Base-by-base conservation (phyloP, 2,797 vertebrate genomes). In the Triplophysa bombifrons region DNA sequence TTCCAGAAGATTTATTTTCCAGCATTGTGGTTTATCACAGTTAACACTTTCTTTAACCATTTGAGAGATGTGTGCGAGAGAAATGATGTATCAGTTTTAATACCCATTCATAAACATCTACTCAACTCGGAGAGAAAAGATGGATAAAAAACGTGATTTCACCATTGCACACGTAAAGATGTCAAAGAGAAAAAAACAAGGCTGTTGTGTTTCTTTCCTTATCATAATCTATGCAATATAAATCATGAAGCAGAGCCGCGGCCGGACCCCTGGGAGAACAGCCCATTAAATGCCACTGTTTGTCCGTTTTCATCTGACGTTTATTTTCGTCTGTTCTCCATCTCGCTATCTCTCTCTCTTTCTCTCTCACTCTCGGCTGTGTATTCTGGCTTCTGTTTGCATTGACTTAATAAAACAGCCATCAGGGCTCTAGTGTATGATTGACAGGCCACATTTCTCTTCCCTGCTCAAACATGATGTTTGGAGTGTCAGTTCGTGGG, bases 21-120 rank as follows among this genome's bases (percentile, higher is more conserved):
- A 94, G 95, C 94, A 93, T 88, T 91, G 58, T 89, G 85, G 88
- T 94, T 95, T 94, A 95, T 95, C 93, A 92, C 87, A 94, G 95
- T 92, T 83, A 88, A 93, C 91, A 91, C n/a, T 73, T 74, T 71
- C 85, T 87, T 92, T 74, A 86, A 94, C 87, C 0, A 12, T 93
- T 94, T 60, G 20, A 60, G 22, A 61, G 34, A 71, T 20, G 9
- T 22, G 19, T 71, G 30, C 6, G 1, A n/a, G 30, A 7, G 3
- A 22, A 14, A 11, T 22, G 41, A 5, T 19, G 58, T 72, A 17
- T 41, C n/a, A 22, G 3, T 71, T 71, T 58, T 58, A 5, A 72
- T 41, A 70, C 12, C 3, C 7, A 58, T 17, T 25, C 25, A 60
- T 44, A 19, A 60, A 60, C 41, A 60, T 9, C 55, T 16, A 60